Evolutionary conservation across 2,888 invertebrate genomes (phyloP).

Genomic region (Emesis furor): DNA sequence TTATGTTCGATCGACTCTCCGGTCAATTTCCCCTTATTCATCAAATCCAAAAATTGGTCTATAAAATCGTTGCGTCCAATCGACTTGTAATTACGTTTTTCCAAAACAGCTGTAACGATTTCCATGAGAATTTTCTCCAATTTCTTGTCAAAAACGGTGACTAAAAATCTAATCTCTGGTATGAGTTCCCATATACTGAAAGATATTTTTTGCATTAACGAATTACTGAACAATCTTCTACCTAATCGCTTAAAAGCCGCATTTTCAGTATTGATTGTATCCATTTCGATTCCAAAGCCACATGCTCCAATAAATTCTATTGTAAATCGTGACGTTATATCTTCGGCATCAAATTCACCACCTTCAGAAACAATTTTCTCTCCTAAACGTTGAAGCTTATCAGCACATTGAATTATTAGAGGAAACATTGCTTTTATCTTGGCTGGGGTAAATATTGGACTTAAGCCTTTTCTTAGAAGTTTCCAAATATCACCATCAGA

Average conservation of each 20-base stretch:
- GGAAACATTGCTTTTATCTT: constrained; percentile 86
- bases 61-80: constrained; percentile 80
- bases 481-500: constrained; percentile 85
- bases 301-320: constrained; percentile 87
- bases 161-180: constrained; percentile 77
- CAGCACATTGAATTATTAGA: constrained; percentile 82
- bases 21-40: constrained; percentile 80
- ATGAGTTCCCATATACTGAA: constrained; percentile 78
- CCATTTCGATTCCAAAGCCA: constrained; percentile 87
- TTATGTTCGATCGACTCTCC: constrained; percentile 82
- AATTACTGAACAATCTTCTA: constrained; percentile 84
- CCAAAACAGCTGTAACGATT: constrained; percentile 79
- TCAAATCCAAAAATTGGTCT: constrained; percentile 79
- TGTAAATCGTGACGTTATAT: constrained; percentile 80
- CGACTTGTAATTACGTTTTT: constrained; percentile 81
- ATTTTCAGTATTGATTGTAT: constrained; percentile 83
- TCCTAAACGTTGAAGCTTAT: constrained; percentile 79
- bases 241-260: constrained; percentile 86
- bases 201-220: constrained; percentile 80
- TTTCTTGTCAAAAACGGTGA: constrained; percentile 67
- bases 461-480: constrained; percentile 83
- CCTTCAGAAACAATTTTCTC: constrained; percentile 74
- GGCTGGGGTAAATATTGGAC: constrained; percentile 84
- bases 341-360: constrained; percentile 79
- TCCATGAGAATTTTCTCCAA: constrained; percentile 73